Percentiles rank a stretch among this genome's conserved stretches.
Evolutionary conservation across 2,797 vertebrate species (phyloP).

Genomic region (Philypnodon macrostomus): DNA sequence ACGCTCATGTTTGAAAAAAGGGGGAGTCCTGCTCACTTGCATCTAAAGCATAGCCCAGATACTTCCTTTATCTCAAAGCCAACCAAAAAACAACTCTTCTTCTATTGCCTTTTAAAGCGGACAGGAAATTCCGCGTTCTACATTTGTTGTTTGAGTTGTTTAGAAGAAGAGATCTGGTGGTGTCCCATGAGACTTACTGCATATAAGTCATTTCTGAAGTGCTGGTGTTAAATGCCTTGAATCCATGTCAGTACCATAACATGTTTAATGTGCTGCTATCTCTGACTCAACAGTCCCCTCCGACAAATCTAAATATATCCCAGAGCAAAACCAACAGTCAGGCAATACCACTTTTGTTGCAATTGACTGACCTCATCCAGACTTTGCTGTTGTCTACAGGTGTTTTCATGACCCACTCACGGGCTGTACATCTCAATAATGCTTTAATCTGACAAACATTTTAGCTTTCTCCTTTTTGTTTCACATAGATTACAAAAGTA

Average conservation of each 20-base stretch:
- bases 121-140: slow-evolving; percentile 51
- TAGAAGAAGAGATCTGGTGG: slow-evolving; percentile 24
- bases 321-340: slow-evolving; percentile 21
- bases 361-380: slow-evolving; percentile 28
- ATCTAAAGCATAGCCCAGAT: slow-evolving; percentile 46
- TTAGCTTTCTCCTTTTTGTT: too few species aligned
- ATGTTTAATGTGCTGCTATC: slow-evolving; percentile 40
- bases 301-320: slow-evolving; percentile 55
- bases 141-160: slow-evolving; percentile 14
- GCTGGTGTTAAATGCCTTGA: slow-evolving; percentile 18
- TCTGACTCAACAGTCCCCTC: slow-evolving; percentile 16
- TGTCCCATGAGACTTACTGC: slow-evolving; percentile 27
- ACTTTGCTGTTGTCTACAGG: slow-evolving; percentile 9
- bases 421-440: neutral
- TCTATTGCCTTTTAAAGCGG: slow-evolving; percentile 15
- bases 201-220: slow-evolving; percentile 2
- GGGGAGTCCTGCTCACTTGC: slow-evolving; percentile 55
- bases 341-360: slow-evolving; percentile 16
- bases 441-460: neutral
- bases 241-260: slow-evolving; percentile 24
- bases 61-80: slow-evolving; percentile 50
- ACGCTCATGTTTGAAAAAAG: slow-evolving; percentile 51
- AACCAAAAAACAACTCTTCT: slow-evolving; percentile 34
- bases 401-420: neutral
- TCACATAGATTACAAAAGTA: too few species aligned